Evolutionary conservation across 2,888 invertebrate species (phyloP).

Genomic region (Fragum whitleyi): DNA sequence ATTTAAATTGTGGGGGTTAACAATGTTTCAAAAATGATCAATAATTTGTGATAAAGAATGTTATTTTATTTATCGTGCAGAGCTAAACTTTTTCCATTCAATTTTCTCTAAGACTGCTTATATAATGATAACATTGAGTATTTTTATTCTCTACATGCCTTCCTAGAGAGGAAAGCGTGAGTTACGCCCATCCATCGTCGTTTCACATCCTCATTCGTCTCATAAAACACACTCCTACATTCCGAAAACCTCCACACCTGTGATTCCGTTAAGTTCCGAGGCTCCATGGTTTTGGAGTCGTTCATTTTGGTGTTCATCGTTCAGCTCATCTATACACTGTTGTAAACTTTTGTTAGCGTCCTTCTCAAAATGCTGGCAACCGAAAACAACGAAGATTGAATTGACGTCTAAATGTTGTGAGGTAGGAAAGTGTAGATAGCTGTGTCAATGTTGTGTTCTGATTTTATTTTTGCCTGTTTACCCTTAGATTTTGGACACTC

Average conservation of each 20-base stretch:
- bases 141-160: constrained; percentile 17
- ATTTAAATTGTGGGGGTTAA: too few species aligned
- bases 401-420: constrained; percentile 12
- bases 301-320: constrained; percentile 37
- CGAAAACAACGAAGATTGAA: constrained; percentile 35
- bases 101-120: too few species aligned
- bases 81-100: too few species aligned
- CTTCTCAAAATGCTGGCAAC: constrained; percentile 55
- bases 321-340: constrained; percentile 49
- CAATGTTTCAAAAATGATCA: too few species aligned
- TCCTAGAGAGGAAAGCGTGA: constrained; percentile 45
- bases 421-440: constrained; percentile 1
- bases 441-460: constrained; percentile 8
- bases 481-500: too few species aligned
- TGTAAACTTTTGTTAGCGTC: constrained; percentile 48
- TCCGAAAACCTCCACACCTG: constrained; percentile 46
- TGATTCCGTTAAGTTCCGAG: constrained; percentile 32
- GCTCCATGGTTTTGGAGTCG: constrained; percentile 63
- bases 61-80: too few species aligned
- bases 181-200: constrained; percentile 55
- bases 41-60: too few species aligned
- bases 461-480: background rate
- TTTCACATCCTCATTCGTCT: constrained; percentile 47
- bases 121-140: too few species aligned
- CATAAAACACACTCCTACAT: constrained; percentile 47